Conservation (phyloP, 2,113 vertebrate species). For the Megaleporinus macrocephalus region DNA sequence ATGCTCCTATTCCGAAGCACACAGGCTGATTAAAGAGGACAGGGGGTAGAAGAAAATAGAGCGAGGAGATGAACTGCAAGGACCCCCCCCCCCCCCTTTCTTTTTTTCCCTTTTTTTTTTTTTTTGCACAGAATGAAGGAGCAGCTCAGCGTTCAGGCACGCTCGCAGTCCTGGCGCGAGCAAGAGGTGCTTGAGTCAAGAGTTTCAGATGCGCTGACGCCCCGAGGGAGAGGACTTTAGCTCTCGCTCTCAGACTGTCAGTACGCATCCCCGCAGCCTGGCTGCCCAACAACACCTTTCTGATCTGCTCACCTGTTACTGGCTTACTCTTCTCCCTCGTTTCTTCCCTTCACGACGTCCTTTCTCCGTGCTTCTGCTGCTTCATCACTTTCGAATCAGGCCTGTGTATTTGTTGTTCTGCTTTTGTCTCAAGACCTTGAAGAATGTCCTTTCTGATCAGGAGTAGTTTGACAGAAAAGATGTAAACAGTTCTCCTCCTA, state of each 20-base stretch:
- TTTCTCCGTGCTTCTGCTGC: neutral
- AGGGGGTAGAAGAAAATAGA: constrained; percentile 36
- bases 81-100: neutral
- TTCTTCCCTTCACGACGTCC: neutral
- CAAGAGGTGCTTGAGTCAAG: constrained; percentile 8
- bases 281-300: constrained; percentile 24
- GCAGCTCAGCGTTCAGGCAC: neutral
- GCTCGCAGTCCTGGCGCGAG: constrained; percentile 1
- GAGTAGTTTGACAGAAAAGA: too few species aligned
- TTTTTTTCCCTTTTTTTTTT: too few species aligned
- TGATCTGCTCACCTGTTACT: constrained; percentile 50
- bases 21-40: constrained; percentile 64
- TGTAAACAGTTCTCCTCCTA: too few species aligned
- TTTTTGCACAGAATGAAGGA: neutral
- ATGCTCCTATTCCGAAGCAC: constrained; percentile 59
- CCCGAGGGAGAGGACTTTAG: constrained; percentile 21
- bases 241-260: constrained; percentile 24
- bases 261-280: constrained; percentile 10
- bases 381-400: neutral
- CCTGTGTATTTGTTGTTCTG: neutral
- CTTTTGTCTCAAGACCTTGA: too few species aligned
- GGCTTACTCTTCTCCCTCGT: constrained; percentile 1
- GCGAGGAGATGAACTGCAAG: constrained; percentile 35
- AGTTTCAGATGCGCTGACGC: constrained; percentile 35
- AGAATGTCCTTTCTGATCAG: neutral